Evolutionary conservation across 2,888 invertebrate genomes (phyloP), one percentile per base, ranked within the genome.

Genomic region (Tryphoninae sp.): DNA sequence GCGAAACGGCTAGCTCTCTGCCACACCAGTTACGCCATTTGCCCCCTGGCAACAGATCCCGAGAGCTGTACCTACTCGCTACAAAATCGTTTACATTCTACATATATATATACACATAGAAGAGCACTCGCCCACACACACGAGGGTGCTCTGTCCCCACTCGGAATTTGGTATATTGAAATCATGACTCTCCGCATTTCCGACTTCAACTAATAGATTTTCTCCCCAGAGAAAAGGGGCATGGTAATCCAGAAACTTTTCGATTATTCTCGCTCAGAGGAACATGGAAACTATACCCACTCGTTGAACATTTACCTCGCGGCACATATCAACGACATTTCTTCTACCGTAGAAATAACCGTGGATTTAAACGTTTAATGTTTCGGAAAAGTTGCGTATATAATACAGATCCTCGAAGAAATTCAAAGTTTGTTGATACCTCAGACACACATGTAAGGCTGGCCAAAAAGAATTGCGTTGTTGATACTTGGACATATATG

Each of bases 271-370:
- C 64, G 58, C 62, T 61, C 64, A 80, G 76, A 76, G 72, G 59
- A 80, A 71, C 78, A 74, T 71, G 69, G 6, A 74, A 76, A 76
- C 72, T 73, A 62, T 45, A 62, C 72, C 53, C 55, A 33, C 67
- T 75, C 68, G 75, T 6, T 78, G 71, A 58, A 81, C 80, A 83
- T 82, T 83, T 82, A 82, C 75, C 78, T 16, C 13, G 40, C 49
- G 51, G 71, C 67, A 45, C 49, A 67, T 69, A 72, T 65, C 65
- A 7, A 45, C 42, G 42, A 55, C 65, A 22, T 64, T 71, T 69
- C 80, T 45, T 51, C n/a, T 61, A 42, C 13, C 16, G 19, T 49
- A 42, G 69, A 67, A 62, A 69, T 73, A 71, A 59, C n/a, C 67
- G 61, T 42, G 59, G 74, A 69, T 81, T 81, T 59, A 77, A 71